These are phyloP conservation scores for Lycia hirtaria DNA, from an alignment of 2,888 invertebrate species.

Conservation along the genomic window DNA sequence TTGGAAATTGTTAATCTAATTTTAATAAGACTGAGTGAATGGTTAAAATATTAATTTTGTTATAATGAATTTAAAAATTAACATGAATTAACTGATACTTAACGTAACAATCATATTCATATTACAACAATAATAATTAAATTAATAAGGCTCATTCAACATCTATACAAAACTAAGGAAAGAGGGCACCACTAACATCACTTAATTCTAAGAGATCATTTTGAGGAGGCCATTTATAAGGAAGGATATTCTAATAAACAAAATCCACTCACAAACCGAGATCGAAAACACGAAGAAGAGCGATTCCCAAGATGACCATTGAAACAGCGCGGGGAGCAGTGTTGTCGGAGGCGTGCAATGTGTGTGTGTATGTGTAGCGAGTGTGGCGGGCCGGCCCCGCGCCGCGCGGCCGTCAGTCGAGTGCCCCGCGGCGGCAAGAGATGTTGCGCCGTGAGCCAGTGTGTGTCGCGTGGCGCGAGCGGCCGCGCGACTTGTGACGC, in stretches of 20 bases:
- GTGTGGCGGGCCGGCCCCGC: slow-evolving; percentile 25
- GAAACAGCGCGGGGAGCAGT: slow-evolving; percentile 21
- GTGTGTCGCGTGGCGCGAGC: slow-evolving; percentile 66
- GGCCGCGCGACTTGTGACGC: slow-evolving; percentile 70
- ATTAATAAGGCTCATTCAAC: too few species aligned
- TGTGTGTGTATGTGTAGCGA: not conserved
- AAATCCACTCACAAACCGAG: not conserved
- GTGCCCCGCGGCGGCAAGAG: slow-evolving; percentile 66
- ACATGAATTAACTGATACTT: too few species aligned
- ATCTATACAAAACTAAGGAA: too few species aligned
- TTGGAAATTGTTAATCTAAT: too few species aligned
- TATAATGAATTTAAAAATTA: too few species aligned
- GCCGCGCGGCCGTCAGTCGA: slow-evolving; percentile 57
- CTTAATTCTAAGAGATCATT: too few species aligned
- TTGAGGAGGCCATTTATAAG: too few species aligned
- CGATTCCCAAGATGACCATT: slow-evolving; percentile 6
- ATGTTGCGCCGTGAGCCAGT: slow-evolving; percentile 59
- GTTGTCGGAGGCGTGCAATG: not conserved
- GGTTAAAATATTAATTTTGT: too few species aligned
- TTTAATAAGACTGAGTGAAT: too few species aligned
- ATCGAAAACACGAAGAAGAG: not conserved
- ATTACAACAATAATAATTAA: too few species aligned
- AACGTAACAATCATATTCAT: too few species aligned
- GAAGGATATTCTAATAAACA: not conserved
- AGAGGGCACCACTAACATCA: too few species aligned